Conservation (phyloP, 53 echinoderm and acorn worm genomes). For the Temnopleurus reevesii region DNA sequence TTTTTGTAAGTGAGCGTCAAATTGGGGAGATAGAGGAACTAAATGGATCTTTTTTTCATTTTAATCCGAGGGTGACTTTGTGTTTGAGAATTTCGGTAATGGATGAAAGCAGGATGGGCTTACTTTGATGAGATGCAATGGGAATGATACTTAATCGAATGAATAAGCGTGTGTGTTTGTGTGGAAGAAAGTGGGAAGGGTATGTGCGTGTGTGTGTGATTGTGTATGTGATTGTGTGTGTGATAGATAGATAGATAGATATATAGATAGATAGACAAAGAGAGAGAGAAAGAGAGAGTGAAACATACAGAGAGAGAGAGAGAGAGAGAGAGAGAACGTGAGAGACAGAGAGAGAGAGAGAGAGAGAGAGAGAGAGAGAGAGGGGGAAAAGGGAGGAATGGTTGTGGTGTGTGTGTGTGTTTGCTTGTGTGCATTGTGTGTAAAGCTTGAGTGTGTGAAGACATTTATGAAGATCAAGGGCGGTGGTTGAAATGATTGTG, state of each 20-base stretch:
- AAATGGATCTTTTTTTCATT: neutral
- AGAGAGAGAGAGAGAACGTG: neutral
- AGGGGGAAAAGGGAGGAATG: neutral
- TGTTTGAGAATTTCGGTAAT: neutral
- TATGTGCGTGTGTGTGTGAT: too few relatives aligned
- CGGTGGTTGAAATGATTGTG: neutral
- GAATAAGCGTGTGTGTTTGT: too few relatives aligned
- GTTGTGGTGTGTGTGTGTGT: too few relatives aligned
- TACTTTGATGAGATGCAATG: neutral
- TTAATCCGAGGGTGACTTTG: neutral
- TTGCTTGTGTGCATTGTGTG: too few relatives aligned
- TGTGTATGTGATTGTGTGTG: too few relatives aligned
- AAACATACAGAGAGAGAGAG: neutral
- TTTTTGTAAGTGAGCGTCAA: conserved; percentile 47
- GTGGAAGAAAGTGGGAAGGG: too few relatives aligned
- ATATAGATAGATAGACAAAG: neutral
- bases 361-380: neutral
- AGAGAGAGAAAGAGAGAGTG: neutral
- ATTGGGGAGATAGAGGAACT: conserved; percentile 9
- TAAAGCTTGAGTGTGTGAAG: too few relatives aligned
- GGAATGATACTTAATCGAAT: too few relatives aligned
- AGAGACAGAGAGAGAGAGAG: conserved; percentile 26
- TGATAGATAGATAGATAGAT: too few relatives aligned
- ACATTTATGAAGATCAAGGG: too few relatives aligned
- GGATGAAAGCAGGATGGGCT: neutral